A percentile compares a stretch with the other conserved stretches of the same genome.
These are phyloP conservation scores for Meles meles DNA, from an alignment of 2,113 vertebrate genomes.

Conservation along the genomic window DNA sequence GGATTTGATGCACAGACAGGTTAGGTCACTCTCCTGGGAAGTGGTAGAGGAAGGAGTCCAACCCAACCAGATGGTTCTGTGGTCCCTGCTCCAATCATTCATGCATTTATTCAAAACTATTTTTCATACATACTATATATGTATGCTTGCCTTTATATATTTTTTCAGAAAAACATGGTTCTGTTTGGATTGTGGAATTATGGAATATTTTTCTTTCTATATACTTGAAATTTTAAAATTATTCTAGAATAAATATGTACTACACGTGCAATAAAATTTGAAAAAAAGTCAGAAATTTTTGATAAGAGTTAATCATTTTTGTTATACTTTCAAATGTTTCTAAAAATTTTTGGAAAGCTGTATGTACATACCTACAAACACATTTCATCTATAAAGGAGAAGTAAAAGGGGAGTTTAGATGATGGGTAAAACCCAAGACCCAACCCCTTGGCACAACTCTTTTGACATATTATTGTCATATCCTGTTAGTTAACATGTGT, in stretches of 20 bases:
- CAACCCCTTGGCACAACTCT: not conserved
- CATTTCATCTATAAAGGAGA: not conserved
- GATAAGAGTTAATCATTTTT: constrained; percentile 23
- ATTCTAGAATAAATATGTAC: not conserved
- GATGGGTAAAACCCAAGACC: not conserved
- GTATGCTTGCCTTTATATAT: not conserved
- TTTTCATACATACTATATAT: not conserved
- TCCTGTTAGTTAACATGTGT: not conserved
- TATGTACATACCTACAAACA: not conserved
- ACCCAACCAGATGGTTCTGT: not conserved
- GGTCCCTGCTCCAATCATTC: not conserved
- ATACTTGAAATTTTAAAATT: not conserved
- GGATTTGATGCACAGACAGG: not conserved
- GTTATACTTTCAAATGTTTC: not conserved
- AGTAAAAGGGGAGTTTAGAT: not conserved
- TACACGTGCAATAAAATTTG: not conserved
- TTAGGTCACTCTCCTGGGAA: not conserved
- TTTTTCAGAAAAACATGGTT: not conserved
- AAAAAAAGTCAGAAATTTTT: not conserved
- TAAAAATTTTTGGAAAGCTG: not conserved
- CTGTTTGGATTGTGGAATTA: not conserved
- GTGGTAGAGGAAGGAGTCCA: not conserved
- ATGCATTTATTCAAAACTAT: not conserved
- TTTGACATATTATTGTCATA: not conserved
- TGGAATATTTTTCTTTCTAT: not conserved